phyloP scores from a whole-genome alignment of 1,140 invertebrate genomes.

The Planococcus citri region DNA sequence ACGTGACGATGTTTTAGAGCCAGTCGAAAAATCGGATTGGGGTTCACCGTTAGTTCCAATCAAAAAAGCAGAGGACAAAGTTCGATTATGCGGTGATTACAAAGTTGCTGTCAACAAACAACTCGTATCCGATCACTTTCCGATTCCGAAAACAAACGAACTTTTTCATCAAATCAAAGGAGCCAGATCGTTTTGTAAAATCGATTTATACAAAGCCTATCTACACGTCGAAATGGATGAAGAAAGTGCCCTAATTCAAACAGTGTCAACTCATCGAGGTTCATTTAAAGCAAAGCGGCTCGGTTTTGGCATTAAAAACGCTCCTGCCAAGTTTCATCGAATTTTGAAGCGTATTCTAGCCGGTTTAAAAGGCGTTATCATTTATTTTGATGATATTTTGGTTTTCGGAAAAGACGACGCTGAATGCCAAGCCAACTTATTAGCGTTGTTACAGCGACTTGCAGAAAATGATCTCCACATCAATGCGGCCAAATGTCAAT shows the following conservation, averaged over 20 bases:
- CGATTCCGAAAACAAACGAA: constrained; percentile 23
- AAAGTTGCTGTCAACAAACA: constrained; percentile 28
- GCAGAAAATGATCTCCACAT: constrained; percentile 24
- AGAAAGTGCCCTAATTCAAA: constrained; percentile 27
- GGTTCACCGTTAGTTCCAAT: constrained; percentile 35
- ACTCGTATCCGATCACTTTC: constrained; percentile 20
- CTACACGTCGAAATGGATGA: constrained; percentile 31
- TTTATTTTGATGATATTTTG: constrained; percentile 21
- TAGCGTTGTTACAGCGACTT: background rate
- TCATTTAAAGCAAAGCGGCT: constrained; percentile 34
- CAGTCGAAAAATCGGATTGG: constrained; percentile 32
- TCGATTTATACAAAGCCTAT: constrained; percentile 35
- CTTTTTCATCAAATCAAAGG: constrained; percentile 24
- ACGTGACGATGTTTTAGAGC: constrained; percentile 29
- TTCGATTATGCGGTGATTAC: constrained; percentile 35
- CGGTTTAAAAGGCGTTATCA: constrained; percentile 24
- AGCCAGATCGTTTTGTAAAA: constrained; percentile 30
- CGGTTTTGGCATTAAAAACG: constrained; percentile 30
- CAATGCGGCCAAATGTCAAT: constrained; percentile 23
- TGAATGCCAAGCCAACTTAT: background rate
- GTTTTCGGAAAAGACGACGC: background rate
- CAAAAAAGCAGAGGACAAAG: constrained; percentile 32
- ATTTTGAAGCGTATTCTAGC: constrained; percentile 31
- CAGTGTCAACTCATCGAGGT: constrained; percentile 31
- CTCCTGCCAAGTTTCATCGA: constrained; percentile 32